Evolutionary conservation across 2,113 vertebrate species (phyloP).

Genomic region (Podarcis cretensis): DNA sequence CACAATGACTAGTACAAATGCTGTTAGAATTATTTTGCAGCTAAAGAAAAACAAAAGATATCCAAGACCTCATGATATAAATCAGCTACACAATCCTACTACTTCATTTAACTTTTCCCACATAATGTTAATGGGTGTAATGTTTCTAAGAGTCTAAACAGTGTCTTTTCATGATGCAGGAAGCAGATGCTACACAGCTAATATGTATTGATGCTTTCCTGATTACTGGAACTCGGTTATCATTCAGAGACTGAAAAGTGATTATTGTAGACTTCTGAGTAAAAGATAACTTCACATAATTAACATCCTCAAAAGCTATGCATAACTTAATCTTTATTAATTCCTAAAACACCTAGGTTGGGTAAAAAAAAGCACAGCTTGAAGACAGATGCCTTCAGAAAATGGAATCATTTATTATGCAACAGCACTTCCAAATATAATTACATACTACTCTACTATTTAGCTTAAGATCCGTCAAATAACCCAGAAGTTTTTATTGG

Average conservation of each 20-base stretch:
- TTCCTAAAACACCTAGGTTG: background rate
- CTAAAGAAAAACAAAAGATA: background rate
- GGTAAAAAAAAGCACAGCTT: background rate
- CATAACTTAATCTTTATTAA: background rate
- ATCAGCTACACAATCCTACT: background rate
- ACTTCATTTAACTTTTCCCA: conserved; percentile 3
- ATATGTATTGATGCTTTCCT: background rate
- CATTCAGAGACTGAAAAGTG: conserved; percentile 9
- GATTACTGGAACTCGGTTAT: background rate
- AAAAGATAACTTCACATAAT: background rate
- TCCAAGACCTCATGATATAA: background rate
- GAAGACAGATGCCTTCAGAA: background rate
- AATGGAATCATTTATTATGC: background rate
- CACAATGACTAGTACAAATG: background rate
- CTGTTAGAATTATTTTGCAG: background rate
- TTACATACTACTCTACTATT: background rate
- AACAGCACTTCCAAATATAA: background rate
- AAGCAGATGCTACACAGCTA: conserved; percentile 17
- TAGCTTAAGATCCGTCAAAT: background rate
- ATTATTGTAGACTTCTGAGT: conserved; percentile 4
- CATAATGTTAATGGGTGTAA: background rate
- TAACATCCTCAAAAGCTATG: background rate
- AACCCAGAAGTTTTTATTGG: background rate
- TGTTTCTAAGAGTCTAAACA: conserved; percentile 5
- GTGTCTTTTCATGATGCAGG: background rate